Evolutionary conservation across 2,888 invertebrate species (phyloP), one percentile per base, ranked within the genome.

Genomic region (Drosophila merina): DNA sequence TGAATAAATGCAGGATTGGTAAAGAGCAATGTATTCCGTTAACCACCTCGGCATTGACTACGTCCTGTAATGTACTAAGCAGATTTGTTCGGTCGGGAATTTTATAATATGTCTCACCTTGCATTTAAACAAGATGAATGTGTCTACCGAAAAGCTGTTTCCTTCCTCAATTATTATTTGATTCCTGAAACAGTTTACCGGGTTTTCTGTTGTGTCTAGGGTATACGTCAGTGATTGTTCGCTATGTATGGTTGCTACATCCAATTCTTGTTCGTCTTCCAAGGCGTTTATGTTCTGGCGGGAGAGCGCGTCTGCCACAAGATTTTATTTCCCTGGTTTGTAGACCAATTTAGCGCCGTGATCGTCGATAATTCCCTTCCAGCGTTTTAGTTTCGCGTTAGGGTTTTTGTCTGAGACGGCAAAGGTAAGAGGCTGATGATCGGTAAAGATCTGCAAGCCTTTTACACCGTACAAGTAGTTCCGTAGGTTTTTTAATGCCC

Each of bases 221-320:
- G 70, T 72, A 40, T 74, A 72, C 1, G 75, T 72, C 7, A 75
- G 42, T 9, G 74, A 72, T n/a, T 38, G 38, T 25, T 74, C 66
- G 26, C 73, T 76, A 42, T 74, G 54, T 4, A 60, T 36, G 4
- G 71, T 71, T 3, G 59, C 68, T 1, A 56, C 14, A 9, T 56
- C 58, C 0, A 56, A 63, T 8, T 48, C 44, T 0, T 42, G 8
- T 3, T 20, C 0, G 9, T 55, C 14, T 3, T 56, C 33, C 8
- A 72, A 7, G 4, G 59, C 40, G 7, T 60, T 64, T 0, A 70
- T 9, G 0, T 56, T 45, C 25, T 64, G 63, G 0, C 73, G 36
- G 10, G 56, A 70, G 10, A 66, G 3, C 10, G 56, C 57, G 26
- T 66, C 63, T 0, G 69, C 54, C 0, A 72, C 57, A 1, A 40